Percentiles rank a stretch among this genome's conserved stretches.
These are phyloP conservation scores for Parambassis ranga DNA, from an alignment of 2,797 vertebrate genomes.

Conservation along the genomic window DNA sequence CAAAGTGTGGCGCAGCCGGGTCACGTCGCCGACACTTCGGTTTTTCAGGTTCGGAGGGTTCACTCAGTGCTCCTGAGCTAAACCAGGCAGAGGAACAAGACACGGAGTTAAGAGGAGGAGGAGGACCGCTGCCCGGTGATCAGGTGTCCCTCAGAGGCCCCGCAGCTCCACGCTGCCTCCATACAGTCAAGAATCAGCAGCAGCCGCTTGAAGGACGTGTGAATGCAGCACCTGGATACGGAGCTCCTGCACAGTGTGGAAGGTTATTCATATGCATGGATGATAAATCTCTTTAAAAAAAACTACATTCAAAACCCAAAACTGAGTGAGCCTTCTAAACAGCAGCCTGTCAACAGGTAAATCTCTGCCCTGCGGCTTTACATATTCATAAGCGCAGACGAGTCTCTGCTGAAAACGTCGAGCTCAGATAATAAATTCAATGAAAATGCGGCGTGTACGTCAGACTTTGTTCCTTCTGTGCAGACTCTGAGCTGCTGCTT, in stretches of 20 bases:
- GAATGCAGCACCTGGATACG: constrained; percentile 8
- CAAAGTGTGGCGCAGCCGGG: too few relatives aligned
- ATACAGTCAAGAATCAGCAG: too few relatives aligned
- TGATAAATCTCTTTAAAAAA: not conserved
- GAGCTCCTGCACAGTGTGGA: not conserved
- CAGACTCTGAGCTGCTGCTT: constrained; percentile 21
- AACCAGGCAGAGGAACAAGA: too few relatives aligned
- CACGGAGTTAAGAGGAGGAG: too few relatives aligned
- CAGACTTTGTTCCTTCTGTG: not conserved
- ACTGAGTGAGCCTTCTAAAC: constrained; percentile 10
- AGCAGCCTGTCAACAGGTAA: constrained; percentile 34
- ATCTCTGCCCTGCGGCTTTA: constrained; percentile 34
- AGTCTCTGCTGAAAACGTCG: not conserved
- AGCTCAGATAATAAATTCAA: constrained; percentile 24
- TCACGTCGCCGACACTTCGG: too few relatives aligned
- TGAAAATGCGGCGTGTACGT: not conserved
- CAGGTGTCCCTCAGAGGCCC: too few relatives aligned
- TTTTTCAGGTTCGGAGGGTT: too few relatives aligned
- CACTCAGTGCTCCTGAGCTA: too few relatives aligned
- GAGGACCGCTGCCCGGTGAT: too few relatives aligned
- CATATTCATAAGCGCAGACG: constrained; percentile 36
- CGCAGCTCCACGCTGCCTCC: too few relatives aligned
- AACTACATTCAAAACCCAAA: not conserved
- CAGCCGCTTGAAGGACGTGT: too few relatives aligned
- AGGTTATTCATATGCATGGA: constrained; percentile 10